These are phyloP conservation scores for Columba janthina DNA, from an alignment of 2,113 vertebrate species.

Conservation along the genomic window DNA sequence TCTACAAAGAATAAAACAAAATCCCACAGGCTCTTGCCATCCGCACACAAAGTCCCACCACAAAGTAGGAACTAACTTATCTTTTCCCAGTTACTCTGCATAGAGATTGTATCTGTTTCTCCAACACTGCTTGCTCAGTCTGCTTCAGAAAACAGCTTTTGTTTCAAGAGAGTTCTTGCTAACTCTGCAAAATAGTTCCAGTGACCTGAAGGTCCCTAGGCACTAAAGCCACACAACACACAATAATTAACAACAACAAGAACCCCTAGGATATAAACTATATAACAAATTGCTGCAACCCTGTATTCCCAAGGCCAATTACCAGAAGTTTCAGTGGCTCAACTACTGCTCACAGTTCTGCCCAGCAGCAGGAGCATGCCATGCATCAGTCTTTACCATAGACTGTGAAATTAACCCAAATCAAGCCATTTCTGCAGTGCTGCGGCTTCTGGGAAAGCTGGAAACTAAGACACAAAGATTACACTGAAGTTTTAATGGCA, in stretches of 20 bases:
- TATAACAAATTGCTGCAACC: neutral
- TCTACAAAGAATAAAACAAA: neutral
- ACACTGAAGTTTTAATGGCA: neutral
- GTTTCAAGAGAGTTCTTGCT: neutral
- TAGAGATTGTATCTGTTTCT: neutral
- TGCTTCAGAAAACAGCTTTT: neutral
- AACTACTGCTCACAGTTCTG: neutral
- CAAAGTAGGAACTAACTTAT: neutral
- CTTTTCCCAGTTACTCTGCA: neutral
- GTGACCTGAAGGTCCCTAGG: neutral
- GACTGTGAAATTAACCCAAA: neutral
- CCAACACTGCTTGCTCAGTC: neutral
- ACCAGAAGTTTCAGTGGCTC: neutral
- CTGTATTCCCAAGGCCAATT: rapidly evolving
- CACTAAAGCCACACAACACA: neutral
- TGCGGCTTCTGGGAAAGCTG: neutral
- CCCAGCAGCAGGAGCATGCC: neutral
- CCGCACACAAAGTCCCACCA: neutral
- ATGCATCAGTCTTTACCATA: neutral
- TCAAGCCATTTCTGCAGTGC: neutral
- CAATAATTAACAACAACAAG: neutral
- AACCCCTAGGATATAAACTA: neutral
- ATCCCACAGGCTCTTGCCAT: neutral
- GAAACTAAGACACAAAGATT: neutral
- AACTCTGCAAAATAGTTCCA: neutral